Evolutionary conservation across 2,888 invertebrate species (phyloP).

Genomic region (Cepaea hortensis): DNA sequence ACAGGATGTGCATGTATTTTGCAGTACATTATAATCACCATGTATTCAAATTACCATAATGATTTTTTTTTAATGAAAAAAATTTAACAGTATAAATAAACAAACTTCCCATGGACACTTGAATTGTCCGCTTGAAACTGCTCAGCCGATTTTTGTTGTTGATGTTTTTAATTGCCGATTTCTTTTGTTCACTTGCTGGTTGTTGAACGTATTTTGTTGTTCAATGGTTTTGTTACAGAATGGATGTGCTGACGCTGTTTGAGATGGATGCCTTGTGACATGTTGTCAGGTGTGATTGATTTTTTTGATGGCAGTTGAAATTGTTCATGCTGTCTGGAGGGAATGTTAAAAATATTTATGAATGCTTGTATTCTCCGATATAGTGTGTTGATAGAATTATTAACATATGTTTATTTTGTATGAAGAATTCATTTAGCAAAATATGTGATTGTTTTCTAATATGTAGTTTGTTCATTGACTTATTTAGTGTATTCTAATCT

Average conservation of each 20-base stretch:
- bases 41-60: conserved; percentile 28
- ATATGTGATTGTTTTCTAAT: too few relatives aligned
- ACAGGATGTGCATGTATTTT: conserved; percentile 8
- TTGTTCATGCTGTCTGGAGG: not conserved
- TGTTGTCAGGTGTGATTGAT: not conserved
- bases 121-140: conserved; percentile 43
- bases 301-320: too few relatives aligned
- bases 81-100: not conserved
- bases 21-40: not conserved
- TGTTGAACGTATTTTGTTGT: not conserved
- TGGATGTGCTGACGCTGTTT: not conserved
- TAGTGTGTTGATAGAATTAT: too few relatives aligned
- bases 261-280: not conserved
- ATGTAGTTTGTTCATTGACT: too few relatives aligned
- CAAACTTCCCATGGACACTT: conserved; percentile 42
- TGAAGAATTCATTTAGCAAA: too few relatives aligned
- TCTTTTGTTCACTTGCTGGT: not conserved
- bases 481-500: too few relatives aligned
- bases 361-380: too few relatives aligned
- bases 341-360: not conserved
- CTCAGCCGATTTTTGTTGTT: conserved; percentile 38
- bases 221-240: not conserved
- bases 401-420: too few relatives aligned
- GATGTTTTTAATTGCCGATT: not conserved
- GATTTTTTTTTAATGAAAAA: conserved; percentile 18